Base-by-base conservation (phyloP, 2,797 vertebrate genomes). In the Spea hammondii region DNA sequence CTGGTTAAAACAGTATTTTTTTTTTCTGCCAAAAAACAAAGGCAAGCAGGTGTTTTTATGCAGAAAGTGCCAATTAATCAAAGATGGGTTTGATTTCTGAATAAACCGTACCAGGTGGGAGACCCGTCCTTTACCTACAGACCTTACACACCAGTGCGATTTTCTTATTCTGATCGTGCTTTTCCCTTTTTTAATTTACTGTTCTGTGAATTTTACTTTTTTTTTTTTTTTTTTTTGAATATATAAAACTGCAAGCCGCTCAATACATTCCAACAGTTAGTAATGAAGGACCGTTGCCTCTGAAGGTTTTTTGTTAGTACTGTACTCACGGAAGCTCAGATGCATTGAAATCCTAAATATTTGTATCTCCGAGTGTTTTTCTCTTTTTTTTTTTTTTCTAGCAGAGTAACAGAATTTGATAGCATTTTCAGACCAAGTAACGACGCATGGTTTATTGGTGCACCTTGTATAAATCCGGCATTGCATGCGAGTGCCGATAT, bases 401-500 rank as follows among this genome's bases (percentile, higher is more conserved):
- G 84, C 79, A 80, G 84, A 86, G 86, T 87, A 85, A 84, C 74
- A 78, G 84, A 84, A 84, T 86, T 84, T 84, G 86, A 77, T 88
- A 87, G 84, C 78, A 81, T 83, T 87, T 84, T 85, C 82, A 85
- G 83, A 87, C 84, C 57, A 88, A 87, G 84, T 88, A 84, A 82
- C 81, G 84, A 86, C 81, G 88, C 88, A 87, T 83, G 85, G 85
- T 83, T 59, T 85, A 87, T 83, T 87, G 85, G 87, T 88, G 89
- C 84, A 88, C 80, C 84, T 85, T 85, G 83, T 89, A 86, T 87
- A 85, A 74, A 83, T 82, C 87, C 83, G 86, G 86, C 88, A 77
- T 32, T 89, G 87, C 87, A 88, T 89, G 86, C 85, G 89, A 84
- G 86, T 83, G 80, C 83, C 84, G 11, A 84, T 84, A 82, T 86